A percentile compares a stretch with the other conserved stretches of the same genome.
Conservation (phyloP, 2,888 invertebrate species). For the Chloromyia formosa region DNA sequence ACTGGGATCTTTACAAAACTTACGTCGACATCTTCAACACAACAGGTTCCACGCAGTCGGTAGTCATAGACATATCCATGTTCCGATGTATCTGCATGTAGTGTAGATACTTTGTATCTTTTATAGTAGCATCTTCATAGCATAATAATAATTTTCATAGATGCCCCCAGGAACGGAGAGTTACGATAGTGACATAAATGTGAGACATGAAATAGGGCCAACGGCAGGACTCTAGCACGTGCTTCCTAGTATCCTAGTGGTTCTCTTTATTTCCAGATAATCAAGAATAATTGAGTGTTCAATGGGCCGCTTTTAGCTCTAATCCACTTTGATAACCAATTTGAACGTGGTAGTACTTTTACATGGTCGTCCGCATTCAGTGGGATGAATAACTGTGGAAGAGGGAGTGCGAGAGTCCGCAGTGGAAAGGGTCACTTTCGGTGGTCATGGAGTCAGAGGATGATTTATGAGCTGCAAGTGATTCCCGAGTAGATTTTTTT, state of each 20-base stretch:
- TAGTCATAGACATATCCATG: too few relatives aligned
- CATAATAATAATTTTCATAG: slow-evolving; percentile 4
- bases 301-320: slow-evolving; percentile 10
- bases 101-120: too few relatives aligned
- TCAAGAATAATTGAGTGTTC: slow-evolving; percentile 25
- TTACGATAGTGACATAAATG: background rate
- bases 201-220: background rate
- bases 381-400: background rate
- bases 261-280: slow-evolving; percentile 8
- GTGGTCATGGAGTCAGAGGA: background rate
- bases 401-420: background rate
- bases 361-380: background rate
- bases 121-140: background rate
- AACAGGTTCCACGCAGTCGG: too few relatives aligned
- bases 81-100: too few relatives aligned
- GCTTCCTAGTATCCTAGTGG: background rate
- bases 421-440: background rate
- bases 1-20: too few relatives aligned
- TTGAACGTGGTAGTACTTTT: background rate
- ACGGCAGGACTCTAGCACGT: background rate
- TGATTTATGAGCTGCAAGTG: slow-evolving; percentile 34
- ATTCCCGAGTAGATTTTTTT: slow-evolving; percentile 19
- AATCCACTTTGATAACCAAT: slow-evolving; percentile 20
- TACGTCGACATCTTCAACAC: too few relatives aligned
- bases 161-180: background rate